Conservation (phyloP, 2,888 invertebrate genomes). For the Eristalis intricaria region DNA sequence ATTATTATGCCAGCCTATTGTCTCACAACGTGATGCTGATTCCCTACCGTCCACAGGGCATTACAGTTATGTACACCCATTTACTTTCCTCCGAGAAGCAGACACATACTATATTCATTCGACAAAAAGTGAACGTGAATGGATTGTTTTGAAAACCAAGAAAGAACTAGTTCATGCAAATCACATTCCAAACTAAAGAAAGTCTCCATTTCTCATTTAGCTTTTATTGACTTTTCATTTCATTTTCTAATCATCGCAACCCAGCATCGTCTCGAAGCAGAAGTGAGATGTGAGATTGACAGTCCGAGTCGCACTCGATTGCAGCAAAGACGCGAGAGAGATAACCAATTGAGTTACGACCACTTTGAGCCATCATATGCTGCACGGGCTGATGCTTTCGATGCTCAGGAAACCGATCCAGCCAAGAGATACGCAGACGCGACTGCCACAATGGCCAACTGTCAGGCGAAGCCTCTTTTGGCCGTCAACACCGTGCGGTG, state of each 20-base stretch:
- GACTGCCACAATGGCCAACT: conserved; percentile 10
- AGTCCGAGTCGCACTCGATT: not conserved
- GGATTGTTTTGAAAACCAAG: not conserved
- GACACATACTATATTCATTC: not conserved
- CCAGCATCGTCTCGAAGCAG: not conserved
- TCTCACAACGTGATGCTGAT: not conserved
- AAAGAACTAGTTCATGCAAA: not conserved
- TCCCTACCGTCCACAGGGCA: not conserved
- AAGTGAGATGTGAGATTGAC: not conserved
- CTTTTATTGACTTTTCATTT: not conserved
- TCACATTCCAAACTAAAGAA: not conserved
- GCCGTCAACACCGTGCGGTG: conserved; percentile 14
- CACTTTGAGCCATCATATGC: not conserved
- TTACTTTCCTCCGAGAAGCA: too few relatives aligned
- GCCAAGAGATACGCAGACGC: not conserved
- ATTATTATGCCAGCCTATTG: not conserved
- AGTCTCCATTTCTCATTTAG: not conserved
- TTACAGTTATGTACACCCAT: too few relatives aligned
- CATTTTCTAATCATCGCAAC: not conserved
- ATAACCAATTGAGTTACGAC: not conserved
- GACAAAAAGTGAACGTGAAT: not conserved
- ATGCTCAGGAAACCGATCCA: conserved; percentile 10
- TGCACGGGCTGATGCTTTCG: not conserved
- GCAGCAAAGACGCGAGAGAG: not conserved
- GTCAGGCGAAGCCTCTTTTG: not conserved